These are phyloP conservation scores for Ganaspis brasiliensis DNA, from an alignment of 2,888 invertebrate genomes.

Conservation along the genomic window DNA sequence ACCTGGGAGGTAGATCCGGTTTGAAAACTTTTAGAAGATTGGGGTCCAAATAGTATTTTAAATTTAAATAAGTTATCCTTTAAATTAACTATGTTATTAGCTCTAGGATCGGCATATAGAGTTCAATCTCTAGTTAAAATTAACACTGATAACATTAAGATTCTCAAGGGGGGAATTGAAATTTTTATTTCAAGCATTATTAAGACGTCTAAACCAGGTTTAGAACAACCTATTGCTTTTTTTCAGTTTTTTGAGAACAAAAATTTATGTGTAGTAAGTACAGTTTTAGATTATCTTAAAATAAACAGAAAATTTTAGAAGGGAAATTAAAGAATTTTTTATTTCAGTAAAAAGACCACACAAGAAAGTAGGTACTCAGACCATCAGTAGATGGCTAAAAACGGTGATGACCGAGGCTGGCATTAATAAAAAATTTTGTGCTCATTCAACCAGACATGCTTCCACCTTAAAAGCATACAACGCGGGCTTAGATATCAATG, in stretches of 20 bases:
- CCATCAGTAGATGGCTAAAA: neutral
- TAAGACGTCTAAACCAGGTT: slow-evolving; percentile 56
- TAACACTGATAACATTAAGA: too few relatives aligned
- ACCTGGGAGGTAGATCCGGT: too few relatives aligned
- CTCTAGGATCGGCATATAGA: too few relatives aligned
- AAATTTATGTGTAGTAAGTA: slow-evolving; percentile 47
- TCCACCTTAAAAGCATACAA: neutral
- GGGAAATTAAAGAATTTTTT: neutral
- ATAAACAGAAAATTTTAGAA: slow-evolving; percentile 36
- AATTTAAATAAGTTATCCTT: too few relatives aligned
- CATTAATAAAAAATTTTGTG: neutral
- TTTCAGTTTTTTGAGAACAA: slow-evolving; percentile 49
- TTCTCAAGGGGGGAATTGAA: too few relatives aligned
- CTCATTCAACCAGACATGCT: neutral
- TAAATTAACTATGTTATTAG: too few relatives aligned
- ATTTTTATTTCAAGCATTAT: too few relatives aligned
- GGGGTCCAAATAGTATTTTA: too few relatives aligned
- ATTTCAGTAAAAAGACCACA: neutral
- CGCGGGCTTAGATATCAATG: neutral
- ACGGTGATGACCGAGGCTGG: neutral
- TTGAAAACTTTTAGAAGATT: too few relatives aligned
- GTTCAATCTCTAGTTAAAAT: too few relatives aligned
- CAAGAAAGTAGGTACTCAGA: neutral
- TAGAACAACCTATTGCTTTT: slow-evolving; percentile 30
- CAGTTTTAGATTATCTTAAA: slow-evolving; percentile 43